Base-by-base conservation (phyloP, 1,140 invertebrate species). In the Drosophila setifemur region DNA sequence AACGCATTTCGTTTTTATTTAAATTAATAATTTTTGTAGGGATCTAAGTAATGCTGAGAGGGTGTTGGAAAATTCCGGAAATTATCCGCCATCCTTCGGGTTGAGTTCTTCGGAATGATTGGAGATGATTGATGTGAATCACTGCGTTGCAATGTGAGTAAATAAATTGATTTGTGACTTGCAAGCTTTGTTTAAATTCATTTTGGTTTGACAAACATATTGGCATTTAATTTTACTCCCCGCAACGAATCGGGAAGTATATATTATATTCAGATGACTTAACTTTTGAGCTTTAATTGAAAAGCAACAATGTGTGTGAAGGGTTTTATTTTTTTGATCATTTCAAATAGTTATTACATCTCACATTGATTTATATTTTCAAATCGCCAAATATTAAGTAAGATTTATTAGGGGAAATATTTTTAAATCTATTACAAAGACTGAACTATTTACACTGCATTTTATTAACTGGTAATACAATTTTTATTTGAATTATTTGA, bases 1-100 rank as follows among this genome's bases (percentile, higher is more conserved):
- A 70, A 48, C 43, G 48, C 69, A 72, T 72, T 72, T 64, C 42
- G 42, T 29, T 68, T n/a, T 52, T 12, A 11, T 28, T 35, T 11
- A 11, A 9, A 12, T 33, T 3, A 5, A 4, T 33, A 12, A n/a
- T 33, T 33, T 12, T 33, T 12, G n/a, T n/a, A n/a, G n/a, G n/a
- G n/a, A 33, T 14, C 14, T 14, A 14, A 12, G 11, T 12, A 35
- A 35, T 35, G 31, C 21, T 23, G 21, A 23, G 5, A 23, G 31
- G 37, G 53, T 58, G 53, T 58, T 43, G 57, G 26, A 61, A 58
- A 58, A 43, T 58, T 33, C 53, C 25, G 53, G 37, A 61, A 58
- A 61, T 44, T 25, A 19, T 35, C 48, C 8, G 21, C 11, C 50
- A 9, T 25, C 33, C n/a, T 23, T 14, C 7, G 29, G 7, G 7